phyloP scores from a whole-genome alignment of 2,113 vertebrate species.

The Pituophis catenifer region DNA sequence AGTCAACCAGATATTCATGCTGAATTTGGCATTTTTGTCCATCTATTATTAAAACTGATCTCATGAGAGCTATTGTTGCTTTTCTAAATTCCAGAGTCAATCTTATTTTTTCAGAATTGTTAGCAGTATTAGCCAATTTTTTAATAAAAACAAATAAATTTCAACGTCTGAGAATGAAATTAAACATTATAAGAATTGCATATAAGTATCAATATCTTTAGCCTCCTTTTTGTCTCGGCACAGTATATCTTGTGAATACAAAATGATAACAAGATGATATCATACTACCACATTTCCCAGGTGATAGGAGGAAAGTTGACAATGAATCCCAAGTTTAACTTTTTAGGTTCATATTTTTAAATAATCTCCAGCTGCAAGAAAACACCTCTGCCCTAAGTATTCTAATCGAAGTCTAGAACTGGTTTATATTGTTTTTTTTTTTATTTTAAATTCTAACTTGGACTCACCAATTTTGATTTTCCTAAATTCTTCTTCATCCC shows the following conservation, averaged over 20 bases:
- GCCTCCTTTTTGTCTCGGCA: background rate
- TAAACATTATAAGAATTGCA: background rate
- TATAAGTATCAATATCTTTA: background rate
- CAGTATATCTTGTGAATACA: background rate
- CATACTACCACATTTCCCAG: background rate
- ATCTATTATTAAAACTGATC: background rate
- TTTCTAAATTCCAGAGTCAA: background rate
- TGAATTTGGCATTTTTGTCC: background rate
- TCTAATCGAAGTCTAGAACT: background rate
- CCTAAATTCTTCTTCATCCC: conserved; percentile 40
- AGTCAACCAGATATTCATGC: background rate
- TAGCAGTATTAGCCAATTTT: background rate
- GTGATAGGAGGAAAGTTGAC: background rate
- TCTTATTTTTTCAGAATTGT: background rate
- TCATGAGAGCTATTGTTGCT: background rate
- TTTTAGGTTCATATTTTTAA: background rate
- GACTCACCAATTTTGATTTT: conserved; percentile 52
- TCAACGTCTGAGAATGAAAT: background rate
- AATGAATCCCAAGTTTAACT: background rate
- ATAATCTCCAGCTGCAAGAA: background rate
- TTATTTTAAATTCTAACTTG: too few species aligned
- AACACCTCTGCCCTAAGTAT: background rate
- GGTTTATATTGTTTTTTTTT: background rate
- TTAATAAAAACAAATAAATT: background rate
- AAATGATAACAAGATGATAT: background rate